These are phyloP conservation scores for Tryphoninae sp. DNA, from an alignment of 2,888 invertebrate genomes.

Conservation along the genomic window DNA sequence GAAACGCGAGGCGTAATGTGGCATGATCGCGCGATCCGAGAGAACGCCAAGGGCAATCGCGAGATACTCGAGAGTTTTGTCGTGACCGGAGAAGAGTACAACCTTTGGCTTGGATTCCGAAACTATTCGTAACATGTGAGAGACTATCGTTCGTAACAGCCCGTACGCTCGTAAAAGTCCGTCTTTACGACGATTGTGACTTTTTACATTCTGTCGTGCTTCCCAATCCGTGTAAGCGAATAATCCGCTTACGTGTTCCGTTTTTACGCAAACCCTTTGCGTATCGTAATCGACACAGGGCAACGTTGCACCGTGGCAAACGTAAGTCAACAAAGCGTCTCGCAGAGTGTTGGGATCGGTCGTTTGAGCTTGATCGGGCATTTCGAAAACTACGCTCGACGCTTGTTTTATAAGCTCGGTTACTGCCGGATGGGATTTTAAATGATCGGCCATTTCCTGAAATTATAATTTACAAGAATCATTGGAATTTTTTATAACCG, in stretches of 20 bases:
- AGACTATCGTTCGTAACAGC: slow-evolving; percentile 90
- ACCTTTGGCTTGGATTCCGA: slow-evolving; percentile 89
- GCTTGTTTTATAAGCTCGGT: slow-evolving; percentile 87
- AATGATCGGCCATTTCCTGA: slow-evolving; percentile 85
- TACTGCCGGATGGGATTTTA: slow-evolving; percentile 89
- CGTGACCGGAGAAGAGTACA: slow-evolving; percentile 94
- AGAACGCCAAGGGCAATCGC: slow-evolving; percentile 90
- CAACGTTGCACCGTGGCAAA: slow-evolving; percentile 91
- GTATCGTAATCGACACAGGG: slow-evolving; percentile 86
- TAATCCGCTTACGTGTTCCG: slow-evolving; percentile 89
- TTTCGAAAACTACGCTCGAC: slow-evolving; percentile 86
- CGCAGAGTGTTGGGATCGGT: slow-evolving; percentile 88
- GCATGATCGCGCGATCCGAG: slow-evolving; percentile 84
- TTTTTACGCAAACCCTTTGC: slow-evolving; percentile 84
- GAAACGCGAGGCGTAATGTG: slow-evolving; percentile 93
- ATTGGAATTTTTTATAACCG: background rate
- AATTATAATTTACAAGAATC: slow-evolving; percentile 64
- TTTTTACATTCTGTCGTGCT: slow-evolving; percentile 85
- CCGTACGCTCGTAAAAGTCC: slow-evolving; percentile 90
- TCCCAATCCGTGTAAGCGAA: slow-evolving; percentile 93
- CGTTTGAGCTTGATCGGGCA: slow-evolving; percentile 84
- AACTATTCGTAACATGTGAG: slow-evolving; percentile 91
- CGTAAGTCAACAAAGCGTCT: slow-evolving; percentile 92
- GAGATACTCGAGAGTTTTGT: slow-evolving; percentile 93
- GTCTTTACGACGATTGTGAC: slow-evolving; percentile 82